Evolutionary conservation across 2,888 invertebrate genomes (phyloP).

Genomic region (Horisme vitalbata): DNA sequence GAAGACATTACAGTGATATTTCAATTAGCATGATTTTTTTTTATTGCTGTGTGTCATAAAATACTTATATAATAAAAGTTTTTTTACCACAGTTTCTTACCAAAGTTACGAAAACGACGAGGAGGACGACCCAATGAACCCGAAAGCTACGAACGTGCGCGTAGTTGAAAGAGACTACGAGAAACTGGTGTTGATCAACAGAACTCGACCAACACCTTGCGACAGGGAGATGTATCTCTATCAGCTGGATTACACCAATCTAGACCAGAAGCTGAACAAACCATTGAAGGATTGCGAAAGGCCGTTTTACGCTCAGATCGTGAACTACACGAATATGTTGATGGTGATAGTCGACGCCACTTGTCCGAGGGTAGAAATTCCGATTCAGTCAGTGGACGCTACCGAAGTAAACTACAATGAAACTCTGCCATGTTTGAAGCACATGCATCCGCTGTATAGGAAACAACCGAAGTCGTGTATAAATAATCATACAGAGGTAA

Average conservation of each 20-base stretch:
- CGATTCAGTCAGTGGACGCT: conserved; percentile 66
- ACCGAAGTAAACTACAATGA: conserved; percentile 82
- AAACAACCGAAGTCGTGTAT: conserved; percentile 89
- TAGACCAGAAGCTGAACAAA: conserved; percentile 76
- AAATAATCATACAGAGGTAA: conserved; percentile 88
- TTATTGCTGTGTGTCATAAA: too few species aligned
- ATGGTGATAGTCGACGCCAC: conserved; percentile 88
- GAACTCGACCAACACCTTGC: conserved; percentile 93
- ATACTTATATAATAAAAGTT: too few species aligned
- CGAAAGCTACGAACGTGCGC: conserved; percentile 64
- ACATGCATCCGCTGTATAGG: conserved; percentile 84
- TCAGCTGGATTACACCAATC: conserved; percentile 73
- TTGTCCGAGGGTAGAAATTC: conserved; percentile 80
- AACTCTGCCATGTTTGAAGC: conserved; percentile 83
- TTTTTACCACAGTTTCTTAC: conserved; percentile 55
- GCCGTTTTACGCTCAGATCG: conserved; percentile 88
- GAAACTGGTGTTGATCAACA: conserved; percentile 85
- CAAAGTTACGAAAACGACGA: conserved; percentile 78
- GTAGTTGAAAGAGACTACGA: conserved; percentile 83
- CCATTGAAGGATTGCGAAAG: conserved; percentile 70
- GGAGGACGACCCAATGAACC: conserved; percentile 65
- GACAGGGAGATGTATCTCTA: conserved; percentile 88
- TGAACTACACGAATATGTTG: conserved; percentile 90
- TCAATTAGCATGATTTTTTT: conserved; percentile 13
- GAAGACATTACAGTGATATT: neutral